A percentile compares a stretch with the other conserved stretches of the same genome.
Evolutionary conservation across 92 coral and sea anemone species (phyloP).

Genomic region (Isaurus tuberculatus): DNA sequence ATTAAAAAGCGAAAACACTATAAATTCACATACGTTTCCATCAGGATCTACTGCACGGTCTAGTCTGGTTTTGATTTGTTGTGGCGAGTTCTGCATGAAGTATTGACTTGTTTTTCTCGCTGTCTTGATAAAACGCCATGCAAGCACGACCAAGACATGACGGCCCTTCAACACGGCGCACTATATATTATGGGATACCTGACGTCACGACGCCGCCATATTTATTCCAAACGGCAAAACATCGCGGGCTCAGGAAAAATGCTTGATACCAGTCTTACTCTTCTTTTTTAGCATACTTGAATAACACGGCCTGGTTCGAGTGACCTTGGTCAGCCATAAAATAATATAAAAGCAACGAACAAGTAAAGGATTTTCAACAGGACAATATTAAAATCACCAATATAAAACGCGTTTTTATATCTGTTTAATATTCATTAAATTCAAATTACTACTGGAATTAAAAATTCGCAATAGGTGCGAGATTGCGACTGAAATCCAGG

Average conservation of each 20-base stretch:
- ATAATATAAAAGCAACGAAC: no score
- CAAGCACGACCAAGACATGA: conserved; percentile 99
- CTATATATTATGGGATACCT: conserved; percentile 96
- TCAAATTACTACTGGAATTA: no score
- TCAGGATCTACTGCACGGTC: conserved; percentile 99
- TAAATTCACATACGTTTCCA: conserved; percentile 90
- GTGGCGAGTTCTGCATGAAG: conserved; percentile 99
- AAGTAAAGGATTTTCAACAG: no score
- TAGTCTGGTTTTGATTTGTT: conserved; percentile 98
- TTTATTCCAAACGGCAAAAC: conserved; percentile 70
- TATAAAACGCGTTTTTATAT: no score
- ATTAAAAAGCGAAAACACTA: conserved; percentile 18
- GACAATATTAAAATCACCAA: no score
- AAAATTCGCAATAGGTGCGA: no score
- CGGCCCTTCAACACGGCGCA: conserved; percentile 86
- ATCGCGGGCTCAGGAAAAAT: conserved; percentile 86
- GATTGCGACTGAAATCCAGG: no score
- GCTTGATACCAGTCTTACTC: conserved; percentile 16
- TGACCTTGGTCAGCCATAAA: no score
- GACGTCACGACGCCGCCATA: conserved; percentile 96
- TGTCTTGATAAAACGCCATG: conserved; percentile 94
- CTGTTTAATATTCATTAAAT: no score
- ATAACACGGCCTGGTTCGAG: no score
- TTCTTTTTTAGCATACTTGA: background rate
- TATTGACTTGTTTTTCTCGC: conserved; percentile 69